Percentiles rank a stretch among this genome's conserved stretches.
These are phyloP conservation scores for Drosophila sulfurigaster DNA, from an alignment of 1,140 invertebrate genomes.

Conservation along the genomic window DNA sequence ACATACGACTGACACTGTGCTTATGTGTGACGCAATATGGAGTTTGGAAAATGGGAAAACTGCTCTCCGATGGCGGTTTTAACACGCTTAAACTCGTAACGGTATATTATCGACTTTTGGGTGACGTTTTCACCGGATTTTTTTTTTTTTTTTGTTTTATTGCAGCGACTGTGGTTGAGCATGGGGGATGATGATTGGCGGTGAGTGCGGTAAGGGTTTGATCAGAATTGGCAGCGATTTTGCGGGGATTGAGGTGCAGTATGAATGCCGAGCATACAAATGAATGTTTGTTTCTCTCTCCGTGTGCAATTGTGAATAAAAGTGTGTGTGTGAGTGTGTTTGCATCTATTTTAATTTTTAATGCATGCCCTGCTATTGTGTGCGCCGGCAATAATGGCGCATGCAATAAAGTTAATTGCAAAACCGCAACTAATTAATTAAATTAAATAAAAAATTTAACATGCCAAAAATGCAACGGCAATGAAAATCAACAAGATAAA, in stretches of 20 bases:
- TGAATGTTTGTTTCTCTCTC: conserved; percentile 37
- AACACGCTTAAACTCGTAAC: conserved; percentile 72
- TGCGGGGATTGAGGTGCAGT: conserved; percentile 8
- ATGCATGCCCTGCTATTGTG: conserved; percentile 71
- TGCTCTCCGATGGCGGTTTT: conserved; percentile 72
- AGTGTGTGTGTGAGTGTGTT: conserved; percentile 40
- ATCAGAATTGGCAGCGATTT: conserved; percentile 43
- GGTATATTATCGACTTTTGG: conserved; percentile 79
- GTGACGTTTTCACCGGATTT: conserved; percentile 67
- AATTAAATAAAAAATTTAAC: conserved; percentile 84
- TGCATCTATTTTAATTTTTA: conserved; percentile 82
- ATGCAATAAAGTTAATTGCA: conserved; percentile 85
- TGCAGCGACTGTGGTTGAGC: conserved; percentile 27
- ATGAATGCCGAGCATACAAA: conserved; percentile 27
- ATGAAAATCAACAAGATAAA: conserved; percentile 83
- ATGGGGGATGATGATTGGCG: conserved; percentile 39
- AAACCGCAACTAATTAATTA: conserved; percentile 85
- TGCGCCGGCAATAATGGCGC: conserved; percentile 71
- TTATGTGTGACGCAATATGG: conserved; percentile 9
- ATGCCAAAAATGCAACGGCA: conserved; percentile 76
- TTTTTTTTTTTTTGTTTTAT: conserved; percentile 25
- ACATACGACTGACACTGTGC: conserved; percentile 31
- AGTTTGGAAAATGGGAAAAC: conserved; percentile 25
- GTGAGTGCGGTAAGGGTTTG: conserved; percentile 60
- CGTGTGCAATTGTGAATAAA: conserved; percentile 10